Conservation (phyloP, 2,113 vertebrate genomes). For the Corythornis cristatus region DNA sequence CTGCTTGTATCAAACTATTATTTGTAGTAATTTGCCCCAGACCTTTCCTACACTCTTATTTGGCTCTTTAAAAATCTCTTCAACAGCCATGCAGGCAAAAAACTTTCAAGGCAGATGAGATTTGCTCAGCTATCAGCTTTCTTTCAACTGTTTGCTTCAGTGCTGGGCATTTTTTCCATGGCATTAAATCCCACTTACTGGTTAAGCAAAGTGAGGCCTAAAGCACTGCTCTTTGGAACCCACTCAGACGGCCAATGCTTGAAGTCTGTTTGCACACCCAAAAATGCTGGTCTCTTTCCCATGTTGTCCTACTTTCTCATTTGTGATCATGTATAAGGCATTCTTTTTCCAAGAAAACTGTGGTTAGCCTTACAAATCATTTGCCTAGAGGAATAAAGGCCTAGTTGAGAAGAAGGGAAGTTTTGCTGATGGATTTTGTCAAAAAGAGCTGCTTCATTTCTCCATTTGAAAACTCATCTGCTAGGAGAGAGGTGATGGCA, state of each 20-base stretch:
- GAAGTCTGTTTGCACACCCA: background rate
- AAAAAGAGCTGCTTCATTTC: background rate
- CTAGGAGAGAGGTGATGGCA: background rate
- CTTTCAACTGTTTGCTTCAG: background rate
- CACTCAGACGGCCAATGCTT: background rate
- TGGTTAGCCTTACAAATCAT: background rate
- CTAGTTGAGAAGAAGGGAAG: background rate
- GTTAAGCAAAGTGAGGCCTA: background rate
- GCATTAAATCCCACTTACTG: background rate
- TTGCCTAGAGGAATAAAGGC: background rate
- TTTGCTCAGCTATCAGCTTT: background rate
- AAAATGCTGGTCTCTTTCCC: background rate
- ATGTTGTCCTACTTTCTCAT: background rate
- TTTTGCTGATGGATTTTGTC: background rate
- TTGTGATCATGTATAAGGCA: no score
- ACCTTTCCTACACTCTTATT: background rate
- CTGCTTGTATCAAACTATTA: background rate
- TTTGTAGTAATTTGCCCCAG: background rate
- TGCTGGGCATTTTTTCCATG: background rate
- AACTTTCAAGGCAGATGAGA: background rate
- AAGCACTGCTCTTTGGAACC: background rate
- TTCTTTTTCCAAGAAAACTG: background rate
- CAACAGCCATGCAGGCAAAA: background rate
- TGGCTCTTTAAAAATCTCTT: background rate
- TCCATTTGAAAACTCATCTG: background rate